Conservation (phyloP, 2,797 vertebrate species). For the Oreonectes daqikongensis region DNA sequence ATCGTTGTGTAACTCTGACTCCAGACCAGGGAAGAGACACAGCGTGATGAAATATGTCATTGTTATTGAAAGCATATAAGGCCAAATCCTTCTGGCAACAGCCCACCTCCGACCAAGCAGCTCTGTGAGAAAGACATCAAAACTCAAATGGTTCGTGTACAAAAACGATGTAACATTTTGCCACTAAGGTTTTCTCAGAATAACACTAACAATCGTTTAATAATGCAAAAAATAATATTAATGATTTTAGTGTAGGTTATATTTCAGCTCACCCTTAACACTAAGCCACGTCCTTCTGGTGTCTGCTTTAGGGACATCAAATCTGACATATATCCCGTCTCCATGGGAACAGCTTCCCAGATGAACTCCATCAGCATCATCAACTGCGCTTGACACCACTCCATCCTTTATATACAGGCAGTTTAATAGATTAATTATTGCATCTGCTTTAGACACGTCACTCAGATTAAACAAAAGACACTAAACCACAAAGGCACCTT, state of each 20-base stretch:
- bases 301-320: slow-evolving; percentile 83
- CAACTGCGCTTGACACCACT: slow-evolving; percentile 61
- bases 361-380: slow-evolving; percentile 60
- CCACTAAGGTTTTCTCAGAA: background rate
- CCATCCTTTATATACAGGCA: slow-evolving; percentile 68
- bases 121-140: slow-evolving; percentile 69
- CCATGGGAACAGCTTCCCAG: slow-evolving; percentile 12
- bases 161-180: background rate
- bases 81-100: slow-evolving; percentile 92
- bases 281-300: slow-evolving; percentile 86
- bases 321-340: slow-evolving; percentile 84
- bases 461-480: too few relatives aligned
- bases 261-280: slow-evolving; percentile 77
- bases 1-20: slow-evolving; percentile 89
- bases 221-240: too few relatives aligned
- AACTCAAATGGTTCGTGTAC: background rate
- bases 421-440: too few relatives aligned
- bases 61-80: slow-evolving; percentile 95
- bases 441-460: too few relatives aligned
- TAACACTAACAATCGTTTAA: background rate
- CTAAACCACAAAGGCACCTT: too few relatives aligned
- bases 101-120: slow-evolving; percentile 90
- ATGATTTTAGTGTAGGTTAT: too few relatives aligned
- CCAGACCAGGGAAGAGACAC: slow-evolving; percentile 92
- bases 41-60: slow-evolving; percentile 96